These are phyloP conservation scores for Meleagris gallopavo DNA, from an alignment of 2,113 vertebrate species.

Conservation along the genomic window DNA sequence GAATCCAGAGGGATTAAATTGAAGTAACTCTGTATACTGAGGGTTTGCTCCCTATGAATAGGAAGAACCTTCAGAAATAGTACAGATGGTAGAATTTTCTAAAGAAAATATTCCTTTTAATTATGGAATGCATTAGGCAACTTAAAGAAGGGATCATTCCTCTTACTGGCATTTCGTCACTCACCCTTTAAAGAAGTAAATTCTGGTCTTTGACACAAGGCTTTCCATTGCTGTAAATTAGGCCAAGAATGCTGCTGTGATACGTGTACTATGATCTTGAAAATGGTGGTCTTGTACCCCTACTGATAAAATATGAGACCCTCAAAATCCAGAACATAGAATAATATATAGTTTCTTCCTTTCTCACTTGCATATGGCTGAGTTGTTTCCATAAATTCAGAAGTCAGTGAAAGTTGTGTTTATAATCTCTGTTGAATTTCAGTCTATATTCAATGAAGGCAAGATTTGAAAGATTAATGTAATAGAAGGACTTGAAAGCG, in stretches of 20 bases:
- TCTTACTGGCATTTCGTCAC: background rate
- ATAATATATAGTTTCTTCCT: background rate
- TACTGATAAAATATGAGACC: background rate
- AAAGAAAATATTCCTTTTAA: background rate
- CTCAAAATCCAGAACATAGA: background rate
- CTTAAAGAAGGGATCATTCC: background rate
- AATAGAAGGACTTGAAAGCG: background rate
- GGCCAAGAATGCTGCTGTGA: background rate
- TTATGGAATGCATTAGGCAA: background rate
- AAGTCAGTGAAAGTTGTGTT: background rate
- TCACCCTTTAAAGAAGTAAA: background rate
- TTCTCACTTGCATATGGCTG: background rate
- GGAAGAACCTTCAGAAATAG: background rate
- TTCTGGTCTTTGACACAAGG: background rate
- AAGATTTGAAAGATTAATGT: background rate
- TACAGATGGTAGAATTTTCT: background rate
- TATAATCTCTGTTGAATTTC: background rate
- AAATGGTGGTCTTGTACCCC: background rate
- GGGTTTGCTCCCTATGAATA: background rate
- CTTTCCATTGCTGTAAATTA: background rate
- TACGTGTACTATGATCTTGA: background rate
- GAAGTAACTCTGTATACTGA: background rate
- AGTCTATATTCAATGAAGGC: background rate
- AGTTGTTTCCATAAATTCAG: conserved; percentile 21
- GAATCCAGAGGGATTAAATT: background rate